Evolutionary conservation across 2,113 vertebrate genomes (phyloP).

Genomic region (Cariama cristata): DNA sequence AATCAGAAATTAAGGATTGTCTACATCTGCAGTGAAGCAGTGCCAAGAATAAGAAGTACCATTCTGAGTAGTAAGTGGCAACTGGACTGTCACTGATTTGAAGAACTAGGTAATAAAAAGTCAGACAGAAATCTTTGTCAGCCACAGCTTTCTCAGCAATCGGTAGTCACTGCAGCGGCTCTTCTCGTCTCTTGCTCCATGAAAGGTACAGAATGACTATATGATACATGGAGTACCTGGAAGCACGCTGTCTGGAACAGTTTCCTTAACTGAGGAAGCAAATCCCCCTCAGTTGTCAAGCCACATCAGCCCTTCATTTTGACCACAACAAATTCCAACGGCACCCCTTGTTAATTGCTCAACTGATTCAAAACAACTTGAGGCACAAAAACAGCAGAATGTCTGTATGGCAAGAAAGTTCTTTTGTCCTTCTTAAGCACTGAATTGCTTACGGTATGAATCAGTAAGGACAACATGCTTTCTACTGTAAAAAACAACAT

Average conservation of each 20-base stretch:
- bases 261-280: neutral
- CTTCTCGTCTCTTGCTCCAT: neutral
- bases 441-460: neutral
- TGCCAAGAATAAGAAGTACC: neutral
- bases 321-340: neutral
- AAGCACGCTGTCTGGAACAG: neutral
- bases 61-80: neutral
- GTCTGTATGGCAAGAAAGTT: neutral
- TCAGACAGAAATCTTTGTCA: neutral
- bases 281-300: neutral
- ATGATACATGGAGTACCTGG: rapidly evolving
- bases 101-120: neutral
- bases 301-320: neutral
- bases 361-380: neutral
- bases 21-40: neutral
- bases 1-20: neutral
- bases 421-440: neutral
- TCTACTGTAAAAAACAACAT: neutral
- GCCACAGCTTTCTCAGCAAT: neutral
- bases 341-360: neutral
- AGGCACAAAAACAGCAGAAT: neutral
- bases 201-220: neutral
- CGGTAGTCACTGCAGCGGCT: neutral
- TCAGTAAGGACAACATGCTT: neutral
- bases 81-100: neutral